Percentiles rank a stretch among this genome's conserved stretches.
These are phyloP conservation scores for Syndactyla subalaris DNA, from an alignment of 2,797 vertebrate genomes.

Conservation along the genomic window DNA sequence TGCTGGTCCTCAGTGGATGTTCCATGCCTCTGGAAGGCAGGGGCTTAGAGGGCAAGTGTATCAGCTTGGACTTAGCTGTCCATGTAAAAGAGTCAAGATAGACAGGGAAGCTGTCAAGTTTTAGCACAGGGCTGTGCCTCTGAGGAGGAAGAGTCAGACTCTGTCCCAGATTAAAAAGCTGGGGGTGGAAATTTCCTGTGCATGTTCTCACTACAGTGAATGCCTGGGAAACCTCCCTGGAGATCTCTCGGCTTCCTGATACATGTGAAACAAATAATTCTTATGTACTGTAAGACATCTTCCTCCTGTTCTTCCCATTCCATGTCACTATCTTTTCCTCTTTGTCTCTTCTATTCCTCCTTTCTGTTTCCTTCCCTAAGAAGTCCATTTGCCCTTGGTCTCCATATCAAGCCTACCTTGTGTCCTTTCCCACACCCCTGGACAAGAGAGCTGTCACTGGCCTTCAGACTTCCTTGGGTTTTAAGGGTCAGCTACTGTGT, in stretches of 20 bases:
- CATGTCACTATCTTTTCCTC: background rate
- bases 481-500: background rate
- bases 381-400: background rate
- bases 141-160: background rate
- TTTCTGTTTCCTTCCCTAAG: background rate
- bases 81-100: background rate
- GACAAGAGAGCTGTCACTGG: background rate
- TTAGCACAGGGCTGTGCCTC: background rate
- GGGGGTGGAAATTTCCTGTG: background rate
- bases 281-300: background rate
- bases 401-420: background rate
- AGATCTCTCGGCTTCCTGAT: background rate
- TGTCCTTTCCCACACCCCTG: background rate
- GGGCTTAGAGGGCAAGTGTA: background rate
- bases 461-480: background rate
- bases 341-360: background rate
- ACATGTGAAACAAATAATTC: background rate
- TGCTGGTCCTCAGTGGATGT: background rate
- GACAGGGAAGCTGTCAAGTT: background rate
- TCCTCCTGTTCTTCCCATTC: background rate
- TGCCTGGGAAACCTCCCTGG: background rate
- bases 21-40: background rate
- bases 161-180: fast-evolving
- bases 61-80: background rate
- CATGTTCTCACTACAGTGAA: background rate